Conservation (phyloP, 2,888 invertebrate species). For the Tanypteryx hageni region DNA sequence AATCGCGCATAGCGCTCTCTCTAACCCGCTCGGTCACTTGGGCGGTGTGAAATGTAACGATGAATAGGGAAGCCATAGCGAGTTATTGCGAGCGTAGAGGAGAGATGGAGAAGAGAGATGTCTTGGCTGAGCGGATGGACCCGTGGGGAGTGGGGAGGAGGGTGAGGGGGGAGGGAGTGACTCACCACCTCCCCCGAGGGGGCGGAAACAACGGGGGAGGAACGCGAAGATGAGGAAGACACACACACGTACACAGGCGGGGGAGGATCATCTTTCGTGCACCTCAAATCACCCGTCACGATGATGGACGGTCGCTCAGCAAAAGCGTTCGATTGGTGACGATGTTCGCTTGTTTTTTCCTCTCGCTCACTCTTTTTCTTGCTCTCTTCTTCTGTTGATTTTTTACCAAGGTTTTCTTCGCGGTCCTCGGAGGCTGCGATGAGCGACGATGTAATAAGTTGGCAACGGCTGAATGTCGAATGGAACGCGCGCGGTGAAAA, state of each 20-base stretch:
- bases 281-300: slow-evolving; percentile 44
- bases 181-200: background rate
- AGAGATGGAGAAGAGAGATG: background rate
- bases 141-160: background rate
- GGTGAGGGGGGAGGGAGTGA: background rate
- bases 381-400: background rate
- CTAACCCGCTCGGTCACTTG: background rate
- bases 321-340: slow-evolving; percentile 41
- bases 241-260: background rate
- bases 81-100: background rate
- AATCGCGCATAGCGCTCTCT: slow-evolving; percentile 2
- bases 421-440: background rate
- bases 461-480: slow-evolving; percentile 35
- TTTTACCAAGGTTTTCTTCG: background rate
- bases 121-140: no score
- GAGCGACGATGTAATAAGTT: slow-evolving; percentile 25
- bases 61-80: background rate
- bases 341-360: background rate
- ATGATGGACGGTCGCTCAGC: slow-evolving; percentile 57
- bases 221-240: background rate
- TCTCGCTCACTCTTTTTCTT: background rate
- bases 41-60: slow-evolving; percentile 17
- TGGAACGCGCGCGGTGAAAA: background rate
- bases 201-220: background rate
- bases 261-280: slow-evolving; percentile 47